Percentiles rank a stretch among this genome's conserved stretches.
phyloP scores from a whole-genome alignment of 2,113 vertebrate genomes.

The Coryphaenoides rupestris region DNA sequence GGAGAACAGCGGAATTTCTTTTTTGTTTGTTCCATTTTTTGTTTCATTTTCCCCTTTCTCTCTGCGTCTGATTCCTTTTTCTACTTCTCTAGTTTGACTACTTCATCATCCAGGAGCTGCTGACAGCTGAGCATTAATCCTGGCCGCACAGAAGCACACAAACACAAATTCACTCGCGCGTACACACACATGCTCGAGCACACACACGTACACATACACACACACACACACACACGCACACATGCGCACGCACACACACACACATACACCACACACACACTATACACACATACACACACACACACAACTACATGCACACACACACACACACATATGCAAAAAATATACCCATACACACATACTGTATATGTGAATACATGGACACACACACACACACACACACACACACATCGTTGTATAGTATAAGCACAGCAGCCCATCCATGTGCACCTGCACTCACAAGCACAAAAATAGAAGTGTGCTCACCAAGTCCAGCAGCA shows the following conservation, averaged over 20 bases:
- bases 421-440: background rate
- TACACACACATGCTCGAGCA: background rate
- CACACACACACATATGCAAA: too few relatives aligned
- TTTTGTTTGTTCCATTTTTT: constrained; percentile 14
- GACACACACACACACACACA: background rate
- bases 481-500: too few relatives aligned
- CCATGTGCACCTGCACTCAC: background rate
- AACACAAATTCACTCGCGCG: background rate
- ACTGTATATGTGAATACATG: too few relatives aligned
- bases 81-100: constrained; percentile 53
- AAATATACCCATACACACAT: too few relatives aligned
- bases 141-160: constrained; percentile 17
- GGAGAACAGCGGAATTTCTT: constrained; percentile 14
- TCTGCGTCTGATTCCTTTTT: constrained; percentile 17
- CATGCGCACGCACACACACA: too few relatives aligned
- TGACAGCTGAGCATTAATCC: constrained; percentile 64
- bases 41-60: too few relatives aligned
- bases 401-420: background rate
- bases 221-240: too few relatives aligned
- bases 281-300: too few relatives aligned
- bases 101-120: constrained; percentile 55
- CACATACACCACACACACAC: too few relatives aligned
- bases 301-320: too few relatives aligned
- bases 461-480: background rate
- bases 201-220: too few relatives aligned